Percentiles rank a stretch among this genome's conserved stretches.
Evolutionary conservation across 2,113 vertebrate genomes (phyloP).

Genomic region (Myodes glareolus): DNA sequence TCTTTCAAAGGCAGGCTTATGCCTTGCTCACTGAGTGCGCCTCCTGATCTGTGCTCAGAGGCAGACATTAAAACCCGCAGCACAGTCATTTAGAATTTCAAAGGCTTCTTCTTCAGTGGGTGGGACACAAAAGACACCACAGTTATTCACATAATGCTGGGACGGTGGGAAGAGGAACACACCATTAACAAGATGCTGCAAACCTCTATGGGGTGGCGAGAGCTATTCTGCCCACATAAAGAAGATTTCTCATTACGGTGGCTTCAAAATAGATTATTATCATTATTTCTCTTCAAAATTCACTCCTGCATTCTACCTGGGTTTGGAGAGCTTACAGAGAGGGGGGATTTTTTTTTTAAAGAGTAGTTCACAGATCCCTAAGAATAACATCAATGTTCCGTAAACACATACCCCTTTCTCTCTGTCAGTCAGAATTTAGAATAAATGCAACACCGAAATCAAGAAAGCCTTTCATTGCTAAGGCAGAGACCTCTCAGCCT

Average conservation of each 20-base stretch:
- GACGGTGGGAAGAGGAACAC: conserved; percentile 81
- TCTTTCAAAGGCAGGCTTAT: conserved; percentile 82
- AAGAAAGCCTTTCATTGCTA: conserved; percentile 80
- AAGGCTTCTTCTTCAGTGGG: conserved; percentile 87
- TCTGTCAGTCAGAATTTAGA: conserved; percentile 84
- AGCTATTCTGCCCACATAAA: conserved; percentile 80
- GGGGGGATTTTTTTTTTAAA: conserved; percentile 74
- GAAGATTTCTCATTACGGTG: conserved; percentile 77
- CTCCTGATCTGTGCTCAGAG: conserved; percentile 82
- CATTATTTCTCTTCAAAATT: conserved; percentile 80
- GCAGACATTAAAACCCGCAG: conserved; percentile 85
- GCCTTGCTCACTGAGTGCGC: conserved; percentile 82
- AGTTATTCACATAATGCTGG: conserved; percentile 82
- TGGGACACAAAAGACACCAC: conserved; percentile 86
- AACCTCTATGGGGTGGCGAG: conserved; percentile 76
- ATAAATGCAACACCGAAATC: conserved; percentile 83
- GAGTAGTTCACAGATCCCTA: conserved; percentile 76
- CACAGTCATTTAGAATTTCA: conserved; percentile 88
- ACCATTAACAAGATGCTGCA: conserved; percentile 82
- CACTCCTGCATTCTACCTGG: conserved; percentile 75
- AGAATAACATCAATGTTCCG: conserved; percentile 83
- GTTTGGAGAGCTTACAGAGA: conserved; percentile 78
- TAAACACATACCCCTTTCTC: conserved; percentile 59
- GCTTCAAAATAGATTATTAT: conserved; percentile 76
- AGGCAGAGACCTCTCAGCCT: conserved; percentile 74